Evolutionary conservation across 2,797 vertebrate species (phyloP).

Genomic region (Helarctos malayanus): DNA sequence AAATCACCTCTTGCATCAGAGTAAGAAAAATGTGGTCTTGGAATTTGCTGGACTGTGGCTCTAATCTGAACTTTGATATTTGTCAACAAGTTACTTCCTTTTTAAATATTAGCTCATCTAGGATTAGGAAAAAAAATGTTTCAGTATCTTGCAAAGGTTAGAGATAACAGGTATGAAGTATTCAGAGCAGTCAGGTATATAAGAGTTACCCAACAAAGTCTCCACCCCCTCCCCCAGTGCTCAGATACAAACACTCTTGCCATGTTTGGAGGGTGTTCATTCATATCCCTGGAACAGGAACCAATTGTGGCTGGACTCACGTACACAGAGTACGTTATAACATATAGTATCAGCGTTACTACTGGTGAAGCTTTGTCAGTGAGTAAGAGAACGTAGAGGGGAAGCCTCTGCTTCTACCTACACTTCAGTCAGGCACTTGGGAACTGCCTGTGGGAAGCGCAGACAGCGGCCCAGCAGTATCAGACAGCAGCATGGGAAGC

Average conservation of each 20-base stretch:
- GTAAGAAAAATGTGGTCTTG: background rate
- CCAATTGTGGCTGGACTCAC: background rate
- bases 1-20: background rate
- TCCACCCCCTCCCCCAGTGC: too few species aligned
- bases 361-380: background rate
- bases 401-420: background rate
- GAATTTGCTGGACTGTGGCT: background rate
- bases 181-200: background rate
- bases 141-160: background rate
- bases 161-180: background rate
- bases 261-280: background rate
- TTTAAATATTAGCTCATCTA: background rate
- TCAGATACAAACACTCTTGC: background rate
- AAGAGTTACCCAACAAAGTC: background rate
- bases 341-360: background rate
- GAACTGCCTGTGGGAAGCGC: background rate
- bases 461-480: accelerated
- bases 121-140: background rate
- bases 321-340: background rate
- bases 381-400: background rate
- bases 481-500: too few species aligned
- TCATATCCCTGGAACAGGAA: background rate
- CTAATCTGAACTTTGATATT: background rate
- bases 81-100: background rate
- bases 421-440: background rate